Evolutionary conservation across 1,140 invertebrate genomes (phyloP).

Genomic region (Tetragonula clypearis): DNA sequence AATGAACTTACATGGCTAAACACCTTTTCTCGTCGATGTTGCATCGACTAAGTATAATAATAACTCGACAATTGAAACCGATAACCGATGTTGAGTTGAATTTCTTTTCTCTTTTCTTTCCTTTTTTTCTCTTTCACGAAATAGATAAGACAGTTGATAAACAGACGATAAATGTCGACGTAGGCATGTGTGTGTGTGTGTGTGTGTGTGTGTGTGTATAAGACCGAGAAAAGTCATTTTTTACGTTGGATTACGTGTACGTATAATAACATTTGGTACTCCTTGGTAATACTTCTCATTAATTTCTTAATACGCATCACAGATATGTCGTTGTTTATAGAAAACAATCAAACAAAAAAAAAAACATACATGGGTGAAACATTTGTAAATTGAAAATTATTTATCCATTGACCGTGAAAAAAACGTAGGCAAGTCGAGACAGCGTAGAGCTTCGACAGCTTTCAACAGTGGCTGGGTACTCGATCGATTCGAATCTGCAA

Average conservation of each 20-base stretch:
- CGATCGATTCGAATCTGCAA: background rate
- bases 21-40: conserved; percentile 18
- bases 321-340: conserved; percentile 74
- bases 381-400: background rate
- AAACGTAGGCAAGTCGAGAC: background rate
- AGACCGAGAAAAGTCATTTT: conserved; percentile 24
- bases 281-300: conserved; percentile 52
- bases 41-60: background rate
- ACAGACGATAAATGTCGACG: conserved; percentile 16
- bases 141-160: conserved; percentile 29
- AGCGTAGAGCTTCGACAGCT: too few relatives aligned
- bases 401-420: background rate
- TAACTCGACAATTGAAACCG: background rate
- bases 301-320: conserved; percentile 71
- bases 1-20: conserved; percentile 49
- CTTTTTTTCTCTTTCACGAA: background rate
- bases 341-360: conserved; percentile 33
- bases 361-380: conserved; percentile 11
- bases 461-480: background rate
- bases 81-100: conserved; percentile 9
- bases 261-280: conserved; percentile 56
- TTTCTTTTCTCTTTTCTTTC: background rate
- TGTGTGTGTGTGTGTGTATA: too few relatives aligned
- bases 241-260: conserved; percentile 20
- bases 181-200: background rate